Evolutionary conservation across 2,888 invertebrate genomes (phyloP).

Genomic region (Coecobrya sp.): DNA sequence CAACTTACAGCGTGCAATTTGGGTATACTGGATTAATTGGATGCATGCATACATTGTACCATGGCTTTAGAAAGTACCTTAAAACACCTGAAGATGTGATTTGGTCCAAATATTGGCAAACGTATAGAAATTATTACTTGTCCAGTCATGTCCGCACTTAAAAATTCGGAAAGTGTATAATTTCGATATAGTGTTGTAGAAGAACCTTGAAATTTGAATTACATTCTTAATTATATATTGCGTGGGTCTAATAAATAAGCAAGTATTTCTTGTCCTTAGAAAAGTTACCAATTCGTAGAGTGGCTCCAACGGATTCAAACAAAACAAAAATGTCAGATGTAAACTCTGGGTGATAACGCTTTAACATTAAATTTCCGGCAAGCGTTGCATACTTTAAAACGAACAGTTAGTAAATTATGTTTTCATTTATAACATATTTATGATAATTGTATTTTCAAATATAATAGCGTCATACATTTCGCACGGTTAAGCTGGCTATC

Average conservation of each 20-base stretch:
- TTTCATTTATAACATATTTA: background rate
- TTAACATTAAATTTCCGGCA: conserved; percentile 92
- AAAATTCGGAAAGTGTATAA: conserved; percentile 11
- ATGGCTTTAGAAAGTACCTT: conserved; percentile 53
- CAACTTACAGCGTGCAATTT: no score
- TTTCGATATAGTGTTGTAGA: conserved; percentile 6
- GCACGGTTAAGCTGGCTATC: conserved; percentile 91
- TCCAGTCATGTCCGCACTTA: conserved; percentile 36
- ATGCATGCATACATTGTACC: background rate
- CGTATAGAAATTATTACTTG: conserved; percentile 25
- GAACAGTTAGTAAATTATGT: conserved; percentile 87
- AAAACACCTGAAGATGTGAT: conserved; percentile 1
- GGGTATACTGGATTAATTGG: no score
- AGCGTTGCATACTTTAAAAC: conserved; percentile 89
- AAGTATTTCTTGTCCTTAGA: background rate
- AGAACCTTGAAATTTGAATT: background rate
- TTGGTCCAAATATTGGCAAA: background rate
- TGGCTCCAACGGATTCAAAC: conserved; percentile 87
- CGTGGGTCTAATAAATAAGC: no score
- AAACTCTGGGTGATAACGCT: conserved; percentile 91
- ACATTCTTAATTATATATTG: no score
- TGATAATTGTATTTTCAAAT: no score
- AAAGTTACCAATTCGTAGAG: conserved; percentile 84
- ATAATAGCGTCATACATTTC: conserved; percentile 92
- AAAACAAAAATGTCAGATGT: conserved; percentile 92